Conservation (phyloP, 2,797 vertebrate species). For the Coreius guichenoti region DNA sequence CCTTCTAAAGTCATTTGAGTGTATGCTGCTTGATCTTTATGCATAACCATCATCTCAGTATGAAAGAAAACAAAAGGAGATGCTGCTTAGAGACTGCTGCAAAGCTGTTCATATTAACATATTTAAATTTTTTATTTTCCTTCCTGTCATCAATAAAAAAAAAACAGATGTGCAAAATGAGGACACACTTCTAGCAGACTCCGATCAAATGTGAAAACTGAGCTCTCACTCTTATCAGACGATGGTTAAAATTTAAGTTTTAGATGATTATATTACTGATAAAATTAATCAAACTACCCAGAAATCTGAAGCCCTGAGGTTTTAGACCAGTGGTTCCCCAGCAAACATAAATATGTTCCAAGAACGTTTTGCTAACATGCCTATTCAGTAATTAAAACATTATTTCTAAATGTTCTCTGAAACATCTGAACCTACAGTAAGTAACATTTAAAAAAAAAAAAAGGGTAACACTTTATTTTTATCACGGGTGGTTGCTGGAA, state of each 20-base stretch:
- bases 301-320: neutral
- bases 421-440: too few species aligned
- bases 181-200: constrained; percentile 3
- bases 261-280: neutral
- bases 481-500: too few species aligned
- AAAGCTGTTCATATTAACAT: constrained; percentile 18
- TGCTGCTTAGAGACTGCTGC: constrained; percentile 8
- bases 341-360: too few species aligned
- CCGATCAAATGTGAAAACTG: neutral
- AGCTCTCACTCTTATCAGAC: neutral
- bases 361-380: too few species aligned
- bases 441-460: too few species aligned
- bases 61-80: neutral
- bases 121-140: constrained; percentile 7
- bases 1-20: constrained; percentile 11
- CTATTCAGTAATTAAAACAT: too few species aligned
- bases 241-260: neutral
- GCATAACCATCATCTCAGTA: neutral
- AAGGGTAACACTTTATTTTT: too few species aligned
- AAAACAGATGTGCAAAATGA: constrained; percentile 13
- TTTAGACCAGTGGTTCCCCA: neutral
- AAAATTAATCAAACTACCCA: neutral
- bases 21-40: constrained; percentile 6
- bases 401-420: too few species aligned
- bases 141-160: constrained; percentile 12